Evolutionary conservation across 2,113 vertebrate genomes (phyloP), one percentile per base, ranked within the genome.

Genomic region (Camelus dromedarius): DNA sequence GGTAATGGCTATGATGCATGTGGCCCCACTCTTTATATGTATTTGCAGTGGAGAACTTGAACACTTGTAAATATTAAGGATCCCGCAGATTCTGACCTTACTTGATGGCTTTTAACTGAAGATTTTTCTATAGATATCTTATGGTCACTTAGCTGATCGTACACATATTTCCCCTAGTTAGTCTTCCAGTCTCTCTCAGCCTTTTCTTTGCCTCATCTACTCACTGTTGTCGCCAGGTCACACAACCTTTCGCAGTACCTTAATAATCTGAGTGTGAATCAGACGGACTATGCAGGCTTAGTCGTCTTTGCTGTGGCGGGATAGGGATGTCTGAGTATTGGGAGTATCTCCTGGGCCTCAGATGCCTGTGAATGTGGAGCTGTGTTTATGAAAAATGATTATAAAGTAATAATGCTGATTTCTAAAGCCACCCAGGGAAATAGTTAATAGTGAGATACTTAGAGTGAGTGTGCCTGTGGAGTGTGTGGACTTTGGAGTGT

Each of bases 81-180:
- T 97, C 95, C 69, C 88, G 19, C 91, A 62, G 56, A 81, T 93
- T 95, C 60, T 64, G 73, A 88, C 30, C 30, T 89, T 93, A 60
- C 6, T 28, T 67, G 60, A 48, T 70, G 56, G 20, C 58, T 95
- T 95, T 60, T 89, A 92, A 90, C 38, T 83, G 81, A 75, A 52
- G n/a, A 67, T 92, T 90, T 90, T 96, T 93, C 6, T 97, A 8
- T 46, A 83, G 72, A 18, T 48, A 42, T 54, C 20, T 87, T 89
- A 50, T 22, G 42, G 50, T 79, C 75, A 58, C 20, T 89, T 75
- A 95, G 66, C 50, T 89, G 52, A 79, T 85, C 46, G 73, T 4
- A 93, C n/a, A 73, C 2, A 64, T 30, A 38, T 73, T 89, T 95
- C 10, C 48, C 26, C 42, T 60, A 9, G 5, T 87, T 88, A 88